These are phyloP conservation scores for Cacoxenus indagator DNA, from an alignment of 2,888 invertebrate genomes.

Conservation along the genomic window DNA sequence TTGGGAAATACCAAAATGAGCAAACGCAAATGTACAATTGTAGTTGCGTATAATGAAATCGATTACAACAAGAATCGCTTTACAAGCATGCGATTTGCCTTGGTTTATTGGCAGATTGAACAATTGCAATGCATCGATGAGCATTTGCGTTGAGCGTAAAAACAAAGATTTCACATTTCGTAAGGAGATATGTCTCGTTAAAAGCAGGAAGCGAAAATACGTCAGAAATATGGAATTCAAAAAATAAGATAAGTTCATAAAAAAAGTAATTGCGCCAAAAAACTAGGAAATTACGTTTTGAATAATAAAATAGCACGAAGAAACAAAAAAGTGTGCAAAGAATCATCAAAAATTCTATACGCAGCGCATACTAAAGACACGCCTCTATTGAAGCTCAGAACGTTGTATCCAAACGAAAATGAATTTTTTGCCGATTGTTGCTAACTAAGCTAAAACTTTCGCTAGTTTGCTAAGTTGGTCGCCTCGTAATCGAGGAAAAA, in stretches of 20 bases:
- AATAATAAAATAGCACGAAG: too few relatives aligned
- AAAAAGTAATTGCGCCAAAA: too few relatives aligned
- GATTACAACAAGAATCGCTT: not conserved
- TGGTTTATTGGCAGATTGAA: not conserved
- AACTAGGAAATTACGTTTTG: too few relatives aligned
- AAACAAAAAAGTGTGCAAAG: too few relatives aligned
- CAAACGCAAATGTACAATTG: not conserved
- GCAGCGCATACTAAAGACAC: too few relatives aligned
- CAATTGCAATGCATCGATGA: constrained; percentile 6
- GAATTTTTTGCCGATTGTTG: too few relatives aligned
- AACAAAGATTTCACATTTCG: not conserved
- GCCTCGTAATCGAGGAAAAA: not conserved
- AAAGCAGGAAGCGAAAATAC: not conserved
- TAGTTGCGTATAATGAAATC: not conserved
- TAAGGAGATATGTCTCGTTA: not conserved
- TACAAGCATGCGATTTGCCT: not conserved
- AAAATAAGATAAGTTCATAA: too few relatives aligned
- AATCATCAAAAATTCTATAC: too few relatives aligned
- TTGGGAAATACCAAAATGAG: not conserved
- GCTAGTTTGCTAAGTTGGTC: too few relatives aligned
- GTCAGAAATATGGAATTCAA: not conserved
- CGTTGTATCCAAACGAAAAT: too few relatives aligned
- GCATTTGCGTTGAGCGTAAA: not conserved
- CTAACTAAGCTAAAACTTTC: too few relatives aligned
- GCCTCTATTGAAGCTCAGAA: too few relatives aligned